Evolutionary conservation across 2,888 invertebrate genomes (phyloP).

Genomic region (Steinernema hermaphroditum): DNA sequence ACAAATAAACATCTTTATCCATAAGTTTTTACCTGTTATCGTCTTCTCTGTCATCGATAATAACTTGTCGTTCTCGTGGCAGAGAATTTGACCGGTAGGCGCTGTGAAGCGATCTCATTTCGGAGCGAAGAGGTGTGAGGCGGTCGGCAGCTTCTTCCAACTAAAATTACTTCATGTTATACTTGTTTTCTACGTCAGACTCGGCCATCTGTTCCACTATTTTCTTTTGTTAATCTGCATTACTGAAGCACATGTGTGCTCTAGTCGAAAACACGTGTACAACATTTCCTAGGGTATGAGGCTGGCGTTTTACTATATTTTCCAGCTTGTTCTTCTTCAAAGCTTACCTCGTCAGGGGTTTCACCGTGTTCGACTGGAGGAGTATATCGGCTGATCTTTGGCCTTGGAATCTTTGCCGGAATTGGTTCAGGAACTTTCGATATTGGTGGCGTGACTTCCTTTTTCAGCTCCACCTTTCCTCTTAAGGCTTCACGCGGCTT

Average conservation of each 20-base stretch:
- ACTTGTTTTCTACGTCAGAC: too few relatives aligned
- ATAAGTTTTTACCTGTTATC: slow-evolving; percentile 27
- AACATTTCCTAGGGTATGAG: too few relatives aligned
- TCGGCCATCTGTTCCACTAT: too few relatives aligned
- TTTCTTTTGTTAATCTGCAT: too few relatives aligned
- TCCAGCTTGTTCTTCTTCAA: slow-evolving; percentile 44
- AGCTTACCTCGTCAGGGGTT: slow-evolving; percentile 42
- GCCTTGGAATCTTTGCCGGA: slow-evolving; percentile 64
- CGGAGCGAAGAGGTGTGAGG: slow-evolving; percentile 54
- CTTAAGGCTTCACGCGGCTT: slow-evolving; percentile 52
- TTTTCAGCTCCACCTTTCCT: slow-evolving; percentile 59
- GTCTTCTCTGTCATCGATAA: slow-evolving; percentile 24
- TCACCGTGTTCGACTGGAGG: slow-evolving; percentile 36
- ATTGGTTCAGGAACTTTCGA: slow-evolving; percentile 58
- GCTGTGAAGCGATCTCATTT: slow-evolving; percentile 37
- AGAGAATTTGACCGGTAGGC: slow-evolving; percentile 14
- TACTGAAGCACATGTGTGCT: too few relatives aligned
- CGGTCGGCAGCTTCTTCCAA: slow-evolving; percentile 55
- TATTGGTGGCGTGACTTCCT: slow-evolving; percentile 38
- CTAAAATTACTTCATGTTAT: slow-evolving; percentile 53
- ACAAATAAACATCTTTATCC: background rate
- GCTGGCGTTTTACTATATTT: too few relatives aligned
- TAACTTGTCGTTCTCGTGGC: background rate
- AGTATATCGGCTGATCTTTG: slow-evolving; percentile 58
- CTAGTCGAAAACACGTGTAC: too few relatives aligned